phyloP scores from a whole-genome alignment of 2,113 vertebrate species.

The Chaenocephalus aceratus region DNA sequence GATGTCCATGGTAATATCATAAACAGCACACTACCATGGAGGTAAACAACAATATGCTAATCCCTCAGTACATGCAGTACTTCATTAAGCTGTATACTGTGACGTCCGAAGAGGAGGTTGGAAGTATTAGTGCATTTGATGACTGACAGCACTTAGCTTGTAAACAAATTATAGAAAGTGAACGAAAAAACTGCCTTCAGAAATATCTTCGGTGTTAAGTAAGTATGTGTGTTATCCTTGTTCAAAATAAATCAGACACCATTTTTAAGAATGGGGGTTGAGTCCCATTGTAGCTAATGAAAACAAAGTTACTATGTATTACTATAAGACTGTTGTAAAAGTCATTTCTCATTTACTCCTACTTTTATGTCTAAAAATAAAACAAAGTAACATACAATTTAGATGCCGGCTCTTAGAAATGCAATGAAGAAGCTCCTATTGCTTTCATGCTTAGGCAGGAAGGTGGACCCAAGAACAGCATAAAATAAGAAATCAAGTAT shows the following conservation, averaged over 20 bases:
- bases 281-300: background rate
- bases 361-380: background rate
- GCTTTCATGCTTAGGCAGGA: too few relatives aligned
- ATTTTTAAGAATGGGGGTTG: background rate
- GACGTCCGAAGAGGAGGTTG: background rate
- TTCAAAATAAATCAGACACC: background rate
- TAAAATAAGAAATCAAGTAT: too few relatives aligned
- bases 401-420: background rate
- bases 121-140: too few relatives aligned
- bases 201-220: background rate
- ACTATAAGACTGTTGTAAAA: background rate
- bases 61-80: background rate
- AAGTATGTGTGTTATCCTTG: background rate
- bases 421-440: background rate
- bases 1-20: background rate
- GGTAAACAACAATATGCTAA: background rate
- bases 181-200: background rate
- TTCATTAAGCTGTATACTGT: background rate
- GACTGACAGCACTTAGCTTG: background rate
- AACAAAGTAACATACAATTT: background rate
- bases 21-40: background rate
- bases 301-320: background rate
- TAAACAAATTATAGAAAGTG: background rate
- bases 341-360: background rate
- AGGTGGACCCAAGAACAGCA: too few relatives aligned